Percentiles rank a stretch among this genome's conserved stretches.
Conservation (phyloP, 2,113 vertebrate genomes). For the Salvelinus sp. region DNA sequence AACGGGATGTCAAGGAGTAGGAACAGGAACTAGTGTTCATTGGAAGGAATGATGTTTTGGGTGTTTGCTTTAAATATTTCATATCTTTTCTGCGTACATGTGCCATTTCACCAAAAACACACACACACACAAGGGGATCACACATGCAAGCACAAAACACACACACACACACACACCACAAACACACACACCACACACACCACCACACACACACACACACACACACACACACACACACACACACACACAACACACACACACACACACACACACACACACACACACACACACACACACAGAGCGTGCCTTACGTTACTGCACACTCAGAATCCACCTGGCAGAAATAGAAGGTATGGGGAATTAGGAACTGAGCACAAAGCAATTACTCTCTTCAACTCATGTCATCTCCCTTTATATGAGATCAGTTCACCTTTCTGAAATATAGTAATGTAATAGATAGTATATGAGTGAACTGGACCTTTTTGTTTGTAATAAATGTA, state of each 20-base stretch:
- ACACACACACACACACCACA: not conserved
- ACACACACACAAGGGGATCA: not conserved
- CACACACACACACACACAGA: not conserved
- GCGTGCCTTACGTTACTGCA: not conserved
- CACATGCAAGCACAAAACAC: not conserved
- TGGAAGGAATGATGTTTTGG: not conserved
- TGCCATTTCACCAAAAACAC: not conserved
- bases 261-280: constrained; percentile 12
- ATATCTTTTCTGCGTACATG: not conserved
- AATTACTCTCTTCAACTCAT: no score
- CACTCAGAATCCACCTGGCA: not conserved
- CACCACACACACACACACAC: constrained; percentile 5
- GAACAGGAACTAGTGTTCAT: not conserved
- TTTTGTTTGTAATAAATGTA: not conserved
- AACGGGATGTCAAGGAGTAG: not conserved
- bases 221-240: constrained; percentile 2
- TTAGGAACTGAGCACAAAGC: no score
- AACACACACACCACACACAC: not conserved
- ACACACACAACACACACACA: not conserved
- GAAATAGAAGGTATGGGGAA: not conserved
- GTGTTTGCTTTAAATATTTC: not conserved
- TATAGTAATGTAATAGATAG: not conserved
- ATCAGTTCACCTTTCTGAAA: not conserved
- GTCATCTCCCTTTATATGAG: no score
- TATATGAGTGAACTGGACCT: not conserved